A percentile compares a stretch with the other conserved stretches of the same genome.
phyloP scores from a whole-genome alignment of 2,797 vertebrate species.

The Emydoidea blandingii region DNA sequence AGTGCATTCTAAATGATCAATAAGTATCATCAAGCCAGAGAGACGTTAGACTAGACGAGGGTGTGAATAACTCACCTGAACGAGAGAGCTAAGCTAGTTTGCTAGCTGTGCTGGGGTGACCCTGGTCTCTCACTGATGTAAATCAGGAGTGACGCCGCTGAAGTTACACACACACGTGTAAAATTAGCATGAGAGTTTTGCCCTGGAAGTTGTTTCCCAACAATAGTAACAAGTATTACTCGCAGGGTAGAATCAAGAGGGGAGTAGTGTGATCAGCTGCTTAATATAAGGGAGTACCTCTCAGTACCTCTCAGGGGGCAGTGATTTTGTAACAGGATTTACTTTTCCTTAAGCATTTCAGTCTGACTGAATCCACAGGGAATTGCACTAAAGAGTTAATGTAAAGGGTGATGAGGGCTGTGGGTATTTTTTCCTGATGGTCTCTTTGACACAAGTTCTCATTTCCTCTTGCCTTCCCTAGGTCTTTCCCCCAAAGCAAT shows the following conservation, averaged over 20 bases:
- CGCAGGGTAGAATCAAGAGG: background rate
- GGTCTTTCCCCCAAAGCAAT: conserved; percentile 34
- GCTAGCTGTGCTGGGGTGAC: fast-evolving
- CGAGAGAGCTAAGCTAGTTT: background rate
- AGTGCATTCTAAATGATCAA: background rate
- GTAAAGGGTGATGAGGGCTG: background rate
- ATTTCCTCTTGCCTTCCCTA: background rate
- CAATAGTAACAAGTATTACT: background rate
- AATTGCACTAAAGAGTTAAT: conserved; percentile 57
- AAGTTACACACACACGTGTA: background rate
- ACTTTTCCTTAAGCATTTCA: background rate
- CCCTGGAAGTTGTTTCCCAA: background rate
- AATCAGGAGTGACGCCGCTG: background rate
- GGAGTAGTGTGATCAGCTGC: background rate
- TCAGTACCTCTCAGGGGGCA: fast-evolving
- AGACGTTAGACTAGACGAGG: background rate
- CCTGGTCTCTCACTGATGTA: background rate
- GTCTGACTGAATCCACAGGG: background rate
- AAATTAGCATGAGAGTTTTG: background rate
- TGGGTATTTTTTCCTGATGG: conserved; percentile 40
- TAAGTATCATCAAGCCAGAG: background rate
- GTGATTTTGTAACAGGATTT: conserved; percentile 6
- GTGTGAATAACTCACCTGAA: fast-evolving
- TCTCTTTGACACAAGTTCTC: conserved; percentile 43
- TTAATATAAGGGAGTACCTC: background rate